Base-by-base conservation (phyloP, 2,113 vertebrate genomes). In the Heteronetta atricapilla region DNA sequence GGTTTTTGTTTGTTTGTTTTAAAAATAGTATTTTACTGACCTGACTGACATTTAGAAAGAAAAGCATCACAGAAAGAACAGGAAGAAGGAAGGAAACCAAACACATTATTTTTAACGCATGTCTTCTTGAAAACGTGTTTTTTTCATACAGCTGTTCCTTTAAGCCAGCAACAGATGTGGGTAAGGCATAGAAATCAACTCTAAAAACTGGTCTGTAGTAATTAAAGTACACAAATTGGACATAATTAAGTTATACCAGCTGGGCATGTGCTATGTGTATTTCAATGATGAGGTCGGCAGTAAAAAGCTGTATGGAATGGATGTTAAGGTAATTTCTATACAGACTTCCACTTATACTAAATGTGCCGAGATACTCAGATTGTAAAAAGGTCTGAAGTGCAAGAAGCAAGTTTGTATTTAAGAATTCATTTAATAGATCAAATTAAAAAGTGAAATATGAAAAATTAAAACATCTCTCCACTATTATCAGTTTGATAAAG, bases 151-250 rank as follows among this genome's bases (percentile, higher is more conserved):
- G 56, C 60, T 73, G 22, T 26, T 94, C 52, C 81, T 93, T 82
- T 79, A 50, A 95, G 82, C 9, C 70, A 91, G 68, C 5, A 68
- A 72, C 13, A 81, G 67, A 40, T 50, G 58, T 85, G 38, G 72
- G 74, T n/a, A 48, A 93, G 80, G 46, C 67, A 74, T 2, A 90
- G 83, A 96, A 96, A 95, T 42, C 28, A 95, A 89, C 44, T 90
- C 90, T 94, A 91, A 96, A 97, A 97, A 95, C n/a, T 74, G 77
- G 87, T 96, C 95, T 96, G 98, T 92, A 97, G 97, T 97, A 97
- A 98, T 97, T 94, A 93, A 98, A 89, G 94, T 91, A 94, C 46
- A 96, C 89, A 97, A 97, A 98, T 95, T 90, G 95, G 97, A 96
- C 76, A 91, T 98, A 97, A 98, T 98, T 96, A 97, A 96, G 93